Percentiles rank a stretch among this genome's conserved stretches.
Conservation (phyloP, 2,888 invertebrate genomes). For the Biston stratarius region DNA sequence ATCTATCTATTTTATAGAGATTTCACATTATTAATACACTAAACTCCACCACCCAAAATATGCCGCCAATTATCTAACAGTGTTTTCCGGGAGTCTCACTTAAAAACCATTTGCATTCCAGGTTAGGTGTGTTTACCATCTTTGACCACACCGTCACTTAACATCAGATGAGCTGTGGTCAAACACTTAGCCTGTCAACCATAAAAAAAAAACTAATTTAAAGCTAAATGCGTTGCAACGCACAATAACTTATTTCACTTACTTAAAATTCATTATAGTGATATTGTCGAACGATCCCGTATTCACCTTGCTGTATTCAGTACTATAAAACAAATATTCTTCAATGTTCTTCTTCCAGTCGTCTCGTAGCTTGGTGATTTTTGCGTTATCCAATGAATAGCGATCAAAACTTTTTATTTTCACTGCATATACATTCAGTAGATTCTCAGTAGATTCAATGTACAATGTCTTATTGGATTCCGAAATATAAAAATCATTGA, state of each 20-base stretch:
- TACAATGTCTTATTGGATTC: conserved; percentile 70
- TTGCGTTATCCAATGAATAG: neutral
- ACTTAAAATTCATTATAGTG: conserved; percentile 34
- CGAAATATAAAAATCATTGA: conserved; percentile 57
- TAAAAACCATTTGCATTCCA: no score
- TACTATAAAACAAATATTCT: conserved; percentile 68
- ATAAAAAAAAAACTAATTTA: no score
- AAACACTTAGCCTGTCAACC: no score
- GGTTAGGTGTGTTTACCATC: no score
- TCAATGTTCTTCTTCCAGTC: conserved; percentile 64
- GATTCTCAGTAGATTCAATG: conserved; percentile 60
- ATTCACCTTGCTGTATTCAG: conserved; percentile 59
- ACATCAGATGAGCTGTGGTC: no score
- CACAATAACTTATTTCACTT: neutral
- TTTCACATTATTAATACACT: no score
- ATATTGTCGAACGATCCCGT: conserved; percentile 35
- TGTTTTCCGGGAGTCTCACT: no score
- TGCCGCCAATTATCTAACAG: no score
- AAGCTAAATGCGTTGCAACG: no score
- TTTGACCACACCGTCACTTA: no score
- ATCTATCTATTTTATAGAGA: no score
- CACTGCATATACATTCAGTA: conserved; percentile 63
- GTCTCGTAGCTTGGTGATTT: conserved; percentile 6
- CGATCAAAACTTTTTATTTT: conserved; percentile 48
- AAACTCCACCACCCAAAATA: no score